Evolutionary conservation across 2,888 invertebrate species (phyloP), one percentile per base, ranked within the genome.

Genomic region (Cosmia trapezina): DNA sequence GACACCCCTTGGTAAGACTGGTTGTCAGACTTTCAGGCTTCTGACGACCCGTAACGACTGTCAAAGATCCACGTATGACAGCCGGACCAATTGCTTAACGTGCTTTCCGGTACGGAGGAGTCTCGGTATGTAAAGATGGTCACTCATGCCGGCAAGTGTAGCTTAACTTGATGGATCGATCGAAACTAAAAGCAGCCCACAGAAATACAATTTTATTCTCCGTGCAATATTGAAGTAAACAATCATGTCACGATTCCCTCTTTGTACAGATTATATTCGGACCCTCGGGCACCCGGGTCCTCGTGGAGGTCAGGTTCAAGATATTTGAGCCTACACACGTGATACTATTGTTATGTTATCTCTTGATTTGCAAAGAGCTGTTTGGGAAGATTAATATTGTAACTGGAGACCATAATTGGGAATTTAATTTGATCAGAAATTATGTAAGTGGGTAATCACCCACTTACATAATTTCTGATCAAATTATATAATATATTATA

Each of bases 251-350:
- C 65, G 53, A 66, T 75, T 63, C 68, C 67, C 73, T 78, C 60
- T 67, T 56, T 69, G 60, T 77, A 49, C 59, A 72, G 61, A 78
- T 81, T 84, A 73, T 61, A 63, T 76, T 68, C 60, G 49, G 69
- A 62, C 76, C 75, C 76, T 78, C 76, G 37, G 65, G 64, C 66
- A 14, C 63, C 43, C 61, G 9, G 17, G 43, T 45, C 62, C 33
- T 63, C 70, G 43, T 70, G 14, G 22, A 66, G 81, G 84, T 78
- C 76, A 81, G 72, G 75, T 64, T 70, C 70, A 54, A 62, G 78
- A 59, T 72, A 83, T 78, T 66, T 70, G 73, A 75, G 53, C 61
- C 70, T 22, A 14, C 22, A 73, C 78, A 78, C 77, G 73, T 71
- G 73, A 17, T 70, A n/a, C 45, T 69, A 67, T 70, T 78, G 47